These are phyloP conservation scores for Ferrisia virgata DNA, from an alignment of 2,888 invertebrate genomes.

Conservation along the genomic window DNA sequence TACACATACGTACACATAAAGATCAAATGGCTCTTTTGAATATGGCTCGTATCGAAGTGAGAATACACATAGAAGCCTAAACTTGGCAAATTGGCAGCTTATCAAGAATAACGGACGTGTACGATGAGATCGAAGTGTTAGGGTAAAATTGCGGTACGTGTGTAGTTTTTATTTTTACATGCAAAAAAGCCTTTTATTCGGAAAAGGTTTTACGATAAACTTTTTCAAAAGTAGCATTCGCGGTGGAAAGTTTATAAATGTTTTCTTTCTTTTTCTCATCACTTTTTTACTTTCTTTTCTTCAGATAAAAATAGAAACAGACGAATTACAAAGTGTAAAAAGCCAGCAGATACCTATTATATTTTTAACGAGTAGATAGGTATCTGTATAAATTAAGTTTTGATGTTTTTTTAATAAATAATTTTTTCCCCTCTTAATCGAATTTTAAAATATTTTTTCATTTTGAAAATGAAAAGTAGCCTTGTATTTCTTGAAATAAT, in stretches of 20 bases:
- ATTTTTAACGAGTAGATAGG: neutral
- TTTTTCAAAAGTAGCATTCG: neutral
- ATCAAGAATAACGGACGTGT: conserved; percentile 17
- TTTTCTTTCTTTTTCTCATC: neutral
- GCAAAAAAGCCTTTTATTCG: neutral
- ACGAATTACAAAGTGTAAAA: neutral
- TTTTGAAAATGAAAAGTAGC: neutral
- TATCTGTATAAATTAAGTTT: neutral
- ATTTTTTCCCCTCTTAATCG: neutral
- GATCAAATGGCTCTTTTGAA: neutral
- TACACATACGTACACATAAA: too few species aligned
- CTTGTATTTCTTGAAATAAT: neutral
- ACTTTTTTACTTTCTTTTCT: neutral
- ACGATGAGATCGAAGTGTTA: neutral
- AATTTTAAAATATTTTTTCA: neutral
- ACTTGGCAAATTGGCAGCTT: neutral
- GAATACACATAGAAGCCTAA: too few species aligned
- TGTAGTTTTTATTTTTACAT: neutral
- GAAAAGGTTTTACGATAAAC: neutral
- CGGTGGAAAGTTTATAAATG: neutral
- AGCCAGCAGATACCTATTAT: neutral
- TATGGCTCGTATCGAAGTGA: neutral
- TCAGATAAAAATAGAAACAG: neutral
- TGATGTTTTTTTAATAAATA: neutral
- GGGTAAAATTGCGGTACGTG: neutral